Percentiles rank a stretch among this genome's conserved stretches.
Evolutionary conservation across 2,113 vertebrate genomes (phyloP).

Genomic region (Cairina moschata): DNA sequence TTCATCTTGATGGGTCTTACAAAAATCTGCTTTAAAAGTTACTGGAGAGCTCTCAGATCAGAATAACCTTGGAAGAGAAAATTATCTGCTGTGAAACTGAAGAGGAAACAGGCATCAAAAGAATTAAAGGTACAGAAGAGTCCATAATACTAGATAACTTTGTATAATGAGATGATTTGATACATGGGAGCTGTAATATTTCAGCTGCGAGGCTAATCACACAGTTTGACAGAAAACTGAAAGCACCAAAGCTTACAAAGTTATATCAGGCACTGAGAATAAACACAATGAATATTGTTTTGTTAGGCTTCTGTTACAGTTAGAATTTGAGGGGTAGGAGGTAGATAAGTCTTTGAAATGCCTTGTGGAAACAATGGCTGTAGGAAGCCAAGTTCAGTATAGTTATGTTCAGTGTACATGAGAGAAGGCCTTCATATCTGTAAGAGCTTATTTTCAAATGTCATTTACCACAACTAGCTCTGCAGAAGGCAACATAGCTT

Average conservation of each 20-base stretch:
- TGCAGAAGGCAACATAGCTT: background rate
- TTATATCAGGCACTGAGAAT: background rate
- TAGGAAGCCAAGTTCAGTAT: background rate
- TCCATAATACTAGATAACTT: background rate
- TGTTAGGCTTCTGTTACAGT: background rate
- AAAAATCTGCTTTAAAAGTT: background rate
- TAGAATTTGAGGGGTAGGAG: background rate
- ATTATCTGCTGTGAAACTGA: background rate
- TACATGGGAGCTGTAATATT: background rate
- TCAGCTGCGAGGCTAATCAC: background rate
- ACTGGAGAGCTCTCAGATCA: background rate
- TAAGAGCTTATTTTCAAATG: background rate
- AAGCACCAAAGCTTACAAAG: background rate
- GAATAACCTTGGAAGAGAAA: background rate
- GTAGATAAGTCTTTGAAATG: background rate
- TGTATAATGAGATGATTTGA: background rate
- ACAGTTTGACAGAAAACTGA: background rate
- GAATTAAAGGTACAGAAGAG: background rate
- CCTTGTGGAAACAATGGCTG: background rate
- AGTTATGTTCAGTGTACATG: background rate
- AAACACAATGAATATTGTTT: background rate
- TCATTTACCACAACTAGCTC: background rate
- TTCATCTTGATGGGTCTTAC: background rate
- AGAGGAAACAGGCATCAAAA: background rate
- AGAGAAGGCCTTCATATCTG: background rate